These are phyloP conservation scores for Ormyrus rosae DNA, from an alignment of 2,888 invertebrate genomes.

Conservation along the genomic window DNA sequence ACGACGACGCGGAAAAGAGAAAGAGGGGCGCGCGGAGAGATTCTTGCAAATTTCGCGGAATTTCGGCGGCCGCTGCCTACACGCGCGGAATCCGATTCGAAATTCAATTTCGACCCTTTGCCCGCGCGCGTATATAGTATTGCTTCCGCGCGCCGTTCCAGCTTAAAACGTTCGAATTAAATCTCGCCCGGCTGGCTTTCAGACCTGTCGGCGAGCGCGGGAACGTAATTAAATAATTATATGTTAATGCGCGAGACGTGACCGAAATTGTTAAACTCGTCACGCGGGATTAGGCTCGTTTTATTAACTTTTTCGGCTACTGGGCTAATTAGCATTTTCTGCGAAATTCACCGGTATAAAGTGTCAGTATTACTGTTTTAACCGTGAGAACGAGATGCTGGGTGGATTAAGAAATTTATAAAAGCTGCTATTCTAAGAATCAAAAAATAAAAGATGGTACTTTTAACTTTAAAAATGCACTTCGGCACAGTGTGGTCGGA, in stretches of 20 bases:
- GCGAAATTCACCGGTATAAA: too few relatives aligned
- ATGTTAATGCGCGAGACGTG: constrained; percentile 45
- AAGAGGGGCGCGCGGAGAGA: not conserved
- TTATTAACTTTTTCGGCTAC: constrained; percentile 11
- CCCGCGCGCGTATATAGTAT: not conserved
- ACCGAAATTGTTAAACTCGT: constrained; percentile 31
- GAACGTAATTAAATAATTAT: constrained; percentile 33
- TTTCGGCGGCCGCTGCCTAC: constrained; percentile 31
- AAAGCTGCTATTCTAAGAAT: too few relatives aligned
- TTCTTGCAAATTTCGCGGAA: constrained; percentile 53
- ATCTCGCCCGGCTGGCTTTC: constrained; percentile 43
- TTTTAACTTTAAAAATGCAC: too few relatives aligned
- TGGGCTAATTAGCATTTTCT: too few relatives aligned
- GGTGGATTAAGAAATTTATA: too few relatives aligned
- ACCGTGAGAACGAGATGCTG: too few relatives aligned
- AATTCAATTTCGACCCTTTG: constrained; percentile 53
- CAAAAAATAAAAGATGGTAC: too few relatives aligned
- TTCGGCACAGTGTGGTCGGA: too few relatives aligned
- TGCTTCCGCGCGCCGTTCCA: too few relatives aligned
- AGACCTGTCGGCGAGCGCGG: not conserved
- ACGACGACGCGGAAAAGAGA: too few relatives aligned
- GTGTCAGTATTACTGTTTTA: too few relatives aligned
- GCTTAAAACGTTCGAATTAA: constrained; percentile 47
- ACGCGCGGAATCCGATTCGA: constrained; percentile 49
- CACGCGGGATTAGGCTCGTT: constrained; percentile 22